Conservation (phyloP, 2,113 vertebrate species). For the Nycticebus coucang region DNA sequence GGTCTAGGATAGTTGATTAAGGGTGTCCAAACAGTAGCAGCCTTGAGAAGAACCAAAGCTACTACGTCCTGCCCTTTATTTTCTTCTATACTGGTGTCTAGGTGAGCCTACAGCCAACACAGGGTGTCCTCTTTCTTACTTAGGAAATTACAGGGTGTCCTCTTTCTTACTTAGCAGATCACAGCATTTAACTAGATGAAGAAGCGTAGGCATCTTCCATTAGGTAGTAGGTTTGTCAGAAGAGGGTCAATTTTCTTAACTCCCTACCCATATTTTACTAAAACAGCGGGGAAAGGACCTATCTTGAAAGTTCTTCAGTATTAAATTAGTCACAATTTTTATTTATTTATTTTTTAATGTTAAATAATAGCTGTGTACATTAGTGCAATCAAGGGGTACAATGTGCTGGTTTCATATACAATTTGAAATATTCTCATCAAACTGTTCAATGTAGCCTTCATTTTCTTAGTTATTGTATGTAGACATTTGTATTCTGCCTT, state of each 20-base stretch:
- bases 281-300: not conserved
- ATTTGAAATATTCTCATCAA: no score
- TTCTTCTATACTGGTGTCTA: not conserved
- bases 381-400: no score
- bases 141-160: no score
- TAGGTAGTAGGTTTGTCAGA: not conserved
- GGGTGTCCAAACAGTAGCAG: not conserved
- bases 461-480: no score
- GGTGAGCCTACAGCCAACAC: not conserved
- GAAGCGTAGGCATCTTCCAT: not conserved
- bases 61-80: not conserved
- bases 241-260: not conserved
- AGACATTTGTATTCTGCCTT: no score
- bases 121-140: not conserved
- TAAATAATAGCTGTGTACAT: not conserved
- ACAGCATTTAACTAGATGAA: not conserved
- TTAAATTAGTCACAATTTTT: constrained; percentile 8
- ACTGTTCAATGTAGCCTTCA: no score
- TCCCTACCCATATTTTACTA: not conserved
- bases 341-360: not conserved
- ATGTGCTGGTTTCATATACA: no score
- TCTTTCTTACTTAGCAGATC: not conserved
- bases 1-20: not conserved
- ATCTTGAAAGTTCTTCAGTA: constrained; percentile 22
- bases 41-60: not conserved